Evolutionary conservation across 2,113 vertebrate genomes (phyloP), one percentile per base, ranked within the genome.

Genomic region (Psammodynastes pulverulentus): DNA sequence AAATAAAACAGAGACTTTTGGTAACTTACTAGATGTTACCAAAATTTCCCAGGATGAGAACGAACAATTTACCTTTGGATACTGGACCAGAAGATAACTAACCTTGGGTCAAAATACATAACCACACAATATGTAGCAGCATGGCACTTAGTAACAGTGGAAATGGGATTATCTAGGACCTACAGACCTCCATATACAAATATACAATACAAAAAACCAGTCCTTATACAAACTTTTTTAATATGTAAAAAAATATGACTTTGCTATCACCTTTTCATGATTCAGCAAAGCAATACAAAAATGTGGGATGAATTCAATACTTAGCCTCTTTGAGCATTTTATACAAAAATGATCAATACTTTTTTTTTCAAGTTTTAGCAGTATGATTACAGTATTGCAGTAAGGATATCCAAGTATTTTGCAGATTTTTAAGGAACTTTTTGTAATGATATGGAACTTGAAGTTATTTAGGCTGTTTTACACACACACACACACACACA

Each of bases 161-260:
- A 85, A 92, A 93, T 53, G 89, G 89, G 94, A 86, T 93, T 95
- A 95, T 90, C 92, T 97, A 97, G 43, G 97, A 97, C 97, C 96
- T 97, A 97, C 93, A 97, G 94, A 97, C 95, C 94, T 96, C 92
- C 96, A 96, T 96, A 95, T 97, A 98, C 94, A 97, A 97, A 98
- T 97, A 97, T 97, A 98, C 97, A 98, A 92, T 96, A 97, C 95
- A 96, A 97, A 97, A 97, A 96, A 92, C 86, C 95, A 95, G 88
- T 94, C 95, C 94, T 93, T 96, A 96, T 98, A 98, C 94, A 98
- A 98, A 97, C 94, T 94, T 93, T 93, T 96, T 96, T 94, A 94
- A 97, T 97, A 97, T 96, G 34, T 79, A 79, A 79, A 97, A 93
- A 93, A 98, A 98, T 97, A 97, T 89, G 94, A 95, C 95, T 96